Evolutionary conservation across 2,797 vertebrate genomes (phyloP), one percentile per base, ranked within the genome.

Genomic region (Meda fulgida): DNA sequence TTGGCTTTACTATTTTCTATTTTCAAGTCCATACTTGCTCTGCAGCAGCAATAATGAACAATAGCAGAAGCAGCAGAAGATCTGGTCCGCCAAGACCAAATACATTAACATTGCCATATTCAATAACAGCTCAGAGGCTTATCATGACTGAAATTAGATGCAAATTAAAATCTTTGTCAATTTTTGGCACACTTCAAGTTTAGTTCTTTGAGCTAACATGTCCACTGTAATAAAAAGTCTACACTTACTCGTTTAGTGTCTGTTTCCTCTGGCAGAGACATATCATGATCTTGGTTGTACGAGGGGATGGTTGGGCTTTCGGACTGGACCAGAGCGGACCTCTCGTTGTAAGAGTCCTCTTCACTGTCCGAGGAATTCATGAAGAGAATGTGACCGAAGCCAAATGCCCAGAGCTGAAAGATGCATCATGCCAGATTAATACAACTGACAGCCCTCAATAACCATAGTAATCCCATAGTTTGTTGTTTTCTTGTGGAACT

Each of bases 291-390:
- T 0, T 96, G 95, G 63, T 92, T 94, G 92, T 97, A 97, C 77
- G 94, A 93, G 9, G 95, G 94, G 0, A 96, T 84, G 0, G 88
- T 84, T 0, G 97, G 97, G 79, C 94, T 97, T 92, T 97, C 96
- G 0, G 96, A 92, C 0, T 94, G 95, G 88, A 99, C 97, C 92
- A 99, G 90, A 5, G 97, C 97, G 0, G 97, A 96, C 91, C 97
- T 95, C 90, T 99, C 98, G n/a, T 96, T 97, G 88, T 96, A 99
- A 13, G 92, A 92, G 87, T 98, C 97, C 5, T 98, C 98, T 36
- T 99, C 98, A 0, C 97, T 98, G 91, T 98, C 98, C 0, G 97
- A 98, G 31, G 92, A 91, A 89, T 95, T 96, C 97, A 97, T 98
- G 92, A 95, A 95, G 0, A 90, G 89, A 86, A 93, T 91, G 77